Evolutionary conservation across 2,888 invertebrate genomes (phyloP), one percentile per base, ranked within the genome.

Genomic region (Ethmia dodecea): DNA sequence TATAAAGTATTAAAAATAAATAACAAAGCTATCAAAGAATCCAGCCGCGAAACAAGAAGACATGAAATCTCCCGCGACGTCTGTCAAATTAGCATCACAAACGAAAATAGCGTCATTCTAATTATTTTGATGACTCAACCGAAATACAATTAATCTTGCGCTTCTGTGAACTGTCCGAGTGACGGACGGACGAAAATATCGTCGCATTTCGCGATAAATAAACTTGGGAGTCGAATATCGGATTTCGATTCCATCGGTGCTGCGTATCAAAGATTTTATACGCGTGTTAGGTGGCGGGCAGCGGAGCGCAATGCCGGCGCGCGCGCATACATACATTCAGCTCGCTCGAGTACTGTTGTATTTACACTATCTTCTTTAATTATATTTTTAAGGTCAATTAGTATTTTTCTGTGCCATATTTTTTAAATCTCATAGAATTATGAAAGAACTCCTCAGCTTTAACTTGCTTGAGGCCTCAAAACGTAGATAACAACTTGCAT

Each of bases 121-220:
- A 86, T 86, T 86, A 86, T 86, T 84, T 84, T 84, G 86, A 84
- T 86, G 84, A 84, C 78, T 86, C 86, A 84, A 83, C 75, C 70
- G 81, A 79, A 83, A 84, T 83, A 86, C 86, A 86, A 86, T 86
- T 83, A 86, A 86, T 86, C 84, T 86, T 79, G 75, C 74, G 74
- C 68, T 84, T 83, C 84, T 79, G 78, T 83, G 84, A 86, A 84
- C 84, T 86, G 84, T 86, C 83, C 61, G 61, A 77, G 62, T 81
- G 84, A 83, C 73, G 78, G 80, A 81, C 81, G 83, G 79, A 75
- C 83, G 71, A 74, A 81, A 84, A 83, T 83, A 83, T 77, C 75
- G 79, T 81, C 83, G 80, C 72, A 73, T 84, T 84, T 84, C 67
- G 84, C 84, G 83, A 84, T 80, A 78, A 77, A 81, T 84, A 76